Conservation (phyloP, 1,140 invertebrate species). For the Bilobella aurantiaca region DNA sequence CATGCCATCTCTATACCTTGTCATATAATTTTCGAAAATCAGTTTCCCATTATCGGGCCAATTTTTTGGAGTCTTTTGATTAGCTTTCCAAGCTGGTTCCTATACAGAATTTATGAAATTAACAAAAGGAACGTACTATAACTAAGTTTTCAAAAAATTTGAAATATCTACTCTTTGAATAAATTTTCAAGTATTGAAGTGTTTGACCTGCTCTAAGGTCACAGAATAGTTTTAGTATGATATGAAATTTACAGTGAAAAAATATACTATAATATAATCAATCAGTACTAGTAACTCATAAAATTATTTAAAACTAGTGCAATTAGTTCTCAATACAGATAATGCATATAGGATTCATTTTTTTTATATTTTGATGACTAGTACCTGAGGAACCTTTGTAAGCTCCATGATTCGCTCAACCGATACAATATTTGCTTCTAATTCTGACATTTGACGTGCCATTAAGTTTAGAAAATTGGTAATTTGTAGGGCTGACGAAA, state of each 20-base stretch:
- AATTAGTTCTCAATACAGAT: too few species aligned
- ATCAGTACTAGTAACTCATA: too few species aligned
- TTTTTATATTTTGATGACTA: background rate
- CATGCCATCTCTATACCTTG: conserved; percentile 38
- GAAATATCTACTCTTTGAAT: background rate
- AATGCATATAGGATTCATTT: too few species aligned
- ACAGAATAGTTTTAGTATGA: too few species aligned
- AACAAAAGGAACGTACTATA: too few species aligned
- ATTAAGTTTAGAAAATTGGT: conserved; percentile 50
- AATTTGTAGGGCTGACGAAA: conserved; percentile 72
- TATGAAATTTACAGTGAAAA: too few species aligned
- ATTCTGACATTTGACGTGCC: conserved; percentile 50
- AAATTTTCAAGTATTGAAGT: too few species aligned
- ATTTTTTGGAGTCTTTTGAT: conserved; percentile 36
- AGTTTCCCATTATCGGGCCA: conserved; percentile 39
- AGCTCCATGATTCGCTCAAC: conserved; percentile 54
- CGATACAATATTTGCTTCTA: conserved; percentile 56
- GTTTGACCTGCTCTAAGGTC: too few species aligned
- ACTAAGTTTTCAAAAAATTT: too few species aligned
- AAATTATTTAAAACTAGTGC: too few species aligned
- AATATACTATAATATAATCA: too few species aligned
- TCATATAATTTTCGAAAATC: conserved; percentile 40
- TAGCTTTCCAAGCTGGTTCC: conserved; percentile 56
- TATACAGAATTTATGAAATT: too few species aligned
- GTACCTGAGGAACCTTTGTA: conserved; percentile 41